Percentiles rank a stretch among this genome's conserved stretches.
Evolutionary conservation across 2,797 vertebrate genomes (phyloP).

Genomic region (Micrastur ruficollis): DNA sequence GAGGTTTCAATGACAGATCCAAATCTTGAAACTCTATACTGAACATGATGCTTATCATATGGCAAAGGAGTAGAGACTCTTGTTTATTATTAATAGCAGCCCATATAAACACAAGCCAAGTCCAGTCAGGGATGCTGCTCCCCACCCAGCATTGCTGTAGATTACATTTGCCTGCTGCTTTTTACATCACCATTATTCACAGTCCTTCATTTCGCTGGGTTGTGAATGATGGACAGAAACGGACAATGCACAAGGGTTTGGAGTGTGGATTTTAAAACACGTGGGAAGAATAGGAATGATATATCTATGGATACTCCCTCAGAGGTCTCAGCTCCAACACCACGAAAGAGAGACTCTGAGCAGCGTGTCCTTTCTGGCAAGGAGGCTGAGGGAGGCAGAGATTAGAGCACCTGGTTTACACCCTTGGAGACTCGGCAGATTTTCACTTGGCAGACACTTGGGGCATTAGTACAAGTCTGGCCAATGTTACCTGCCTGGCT

Average conservation of each 20-base stretch:
- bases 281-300: conserved; percentile 23
- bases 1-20: not conserved
- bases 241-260: not conserved
- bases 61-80: not conserved
- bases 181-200: conserved; percentile 33
- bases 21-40: not conserved
- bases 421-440: not conserved
- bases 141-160: not conserved
- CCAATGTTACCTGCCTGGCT: not conserved
- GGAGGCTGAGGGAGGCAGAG: not conserved
- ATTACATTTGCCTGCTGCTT: conserved; percentile 27
- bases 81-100: conserved; percentile 46
- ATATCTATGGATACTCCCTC: not conserved
- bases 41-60: conserved; percentile 14
- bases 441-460: not conserved
- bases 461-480: not conserved
- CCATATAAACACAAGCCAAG: not conserved
- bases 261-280: conserved; percentile 29
- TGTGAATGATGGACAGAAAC: not conserved
- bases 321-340: not conserved
- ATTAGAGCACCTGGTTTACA: not conserved
- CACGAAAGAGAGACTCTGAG: not conserved
- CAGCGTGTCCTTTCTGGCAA: not conserved
- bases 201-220: not conserved
- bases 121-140: not conserved